Base-by-base conservation (phyloP, 2,797 vertebrate genomes). In the Semaprochilodus insignis region DNA sequence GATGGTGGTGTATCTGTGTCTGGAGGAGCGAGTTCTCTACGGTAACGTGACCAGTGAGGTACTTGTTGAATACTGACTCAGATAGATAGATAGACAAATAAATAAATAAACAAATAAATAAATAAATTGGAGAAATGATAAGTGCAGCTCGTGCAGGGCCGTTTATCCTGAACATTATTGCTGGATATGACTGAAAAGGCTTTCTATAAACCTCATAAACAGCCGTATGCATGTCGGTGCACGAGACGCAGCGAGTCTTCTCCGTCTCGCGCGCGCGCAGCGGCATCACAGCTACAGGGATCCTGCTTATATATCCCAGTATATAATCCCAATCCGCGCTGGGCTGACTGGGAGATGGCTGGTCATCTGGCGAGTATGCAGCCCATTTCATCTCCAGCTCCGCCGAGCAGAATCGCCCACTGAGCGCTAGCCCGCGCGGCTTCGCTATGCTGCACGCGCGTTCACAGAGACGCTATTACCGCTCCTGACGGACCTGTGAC, bases 41-140 rank as follows among this genome's bases (percentile, higher is more conserved):
- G 7, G n/a, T 25, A 16, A 40, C 17, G 36, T 34, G 65, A 19
- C 65, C 34, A 36, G 16, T 17, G 25, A 23, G 11, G 40, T 51
- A 85, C 83, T 81, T 85, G 83, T 85, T 85, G 83, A 85, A 81
- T 78, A 65, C 23, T 44, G 65, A 78, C 52, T 75, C 55, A 70
- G 62, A 67, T 74, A 76, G 0, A 63, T 13, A 66, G 19, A 36
- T 23, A 66, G 10, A 66, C 19, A 17, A 19, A 8, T 36, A 66
- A 34, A 36, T 23, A 66, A 19, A 66, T 36, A 17, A 19, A 8
- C 21, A 31, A 31, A 63, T 13, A 66, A 34, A 36, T 23, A 66
- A 19, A 66, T 36, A 17, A 19, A 8, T 21, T 1, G 7, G 31
- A 10, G 31, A 66, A 66, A 66, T 17, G 27, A 6, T 3, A 44